Evolutionary conservation across 2,797 vertebrate genomes (phyloP).

Genomic region (Hydrocynus forskahlii): DNA sequence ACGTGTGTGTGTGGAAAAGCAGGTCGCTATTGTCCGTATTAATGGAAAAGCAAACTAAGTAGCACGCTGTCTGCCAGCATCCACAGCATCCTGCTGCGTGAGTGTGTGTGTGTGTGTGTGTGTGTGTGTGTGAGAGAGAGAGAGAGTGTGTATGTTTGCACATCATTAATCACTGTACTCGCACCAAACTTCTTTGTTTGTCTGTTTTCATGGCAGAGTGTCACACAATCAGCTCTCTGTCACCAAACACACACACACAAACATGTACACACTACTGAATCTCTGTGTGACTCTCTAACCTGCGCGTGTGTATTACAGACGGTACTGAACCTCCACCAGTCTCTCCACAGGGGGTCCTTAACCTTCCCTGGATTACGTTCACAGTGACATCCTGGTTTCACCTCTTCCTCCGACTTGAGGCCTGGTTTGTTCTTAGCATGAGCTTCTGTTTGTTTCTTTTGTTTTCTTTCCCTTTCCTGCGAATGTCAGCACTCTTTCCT

Average conservation of each 20-base stretch:
- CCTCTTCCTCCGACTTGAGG: too few relatives aligned
- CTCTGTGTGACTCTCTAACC: background rate
- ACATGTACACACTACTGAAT: background rate
- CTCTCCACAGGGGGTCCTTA: too few relatives aligned
- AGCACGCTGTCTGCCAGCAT: conserved; percentile 33
- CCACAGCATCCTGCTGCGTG: conserved; percentile 37
- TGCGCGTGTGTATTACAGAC: too few relatives aligned
- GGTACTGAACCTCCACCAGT: too few relatives aligned
- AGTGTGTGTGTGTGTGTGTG: background rate
- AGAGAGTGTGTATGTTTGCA: background rate
- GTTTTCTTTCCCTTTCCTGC: too few relatives aligned
- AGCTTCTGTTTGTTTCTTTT: too few relatives aligned
- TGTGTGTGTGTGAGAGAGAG: background rate
- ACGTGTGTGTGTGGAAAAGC: conserved; percentile 21
- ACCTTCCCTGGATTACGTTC: too few relatives aligned
- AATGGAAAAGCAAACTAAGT: conserved; percentile 48
- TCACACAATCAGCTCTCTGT: conserved; percentile 29
- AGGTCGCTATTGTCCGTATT: conserved; percentile 13
- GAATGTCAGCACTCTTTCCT: too few relatives aligned
- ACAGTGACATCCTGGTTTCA: too few relatives aligned
- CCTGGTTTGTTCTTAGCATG: too few relatives aligned
- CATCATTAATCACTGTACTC: conserved; percentile 63
- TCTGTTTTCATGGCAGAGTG: conserved; percentile 48
- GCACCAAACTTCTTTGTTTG: conserved; percentile 48
- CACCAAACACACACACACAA: conserved; percentile 29